Conservation (phyloP, 1,140 invertebrate species). For the Neotoxoptera formosana region DNA sequence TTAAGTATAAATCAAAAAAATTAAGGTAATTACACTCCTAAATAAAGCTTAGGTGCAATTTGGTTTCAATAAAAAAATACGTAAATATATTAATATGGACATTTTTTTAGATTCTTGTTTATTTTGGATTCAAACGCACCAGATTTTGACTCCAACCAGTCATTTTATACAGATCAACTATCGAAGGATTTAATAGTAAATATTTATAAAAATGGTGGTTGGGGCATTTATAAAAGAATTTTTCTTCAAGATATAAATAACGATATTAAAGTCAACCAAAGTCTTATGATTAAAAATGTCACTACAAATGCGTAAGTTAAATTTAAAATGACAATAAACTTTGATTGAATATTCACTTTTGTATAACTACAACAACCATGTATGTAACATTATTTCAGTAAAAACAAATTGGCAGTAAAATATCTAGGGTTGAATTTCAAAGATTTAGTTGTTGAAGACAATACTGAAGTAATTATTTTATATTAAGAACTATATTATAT, state of each 20-base stretch:
- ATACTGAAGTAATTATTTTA: neutral
- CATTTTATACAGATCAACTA: slow-evolving; percentile 72
- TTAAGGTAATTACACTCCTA: neutral
- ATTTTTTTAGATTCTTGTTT: slow-evolving; percentile 66
- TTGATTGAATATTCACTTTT: neutral
- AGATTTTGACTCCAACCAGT: slow-evolving; percentile 69
- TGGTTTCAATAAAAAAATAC: neutral
- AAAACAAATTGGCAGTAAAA: neutral
- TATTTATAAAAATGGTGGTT: slow-evolving; percentile 76
- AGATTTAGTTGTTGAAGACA: slow-evolving; percentile 17
- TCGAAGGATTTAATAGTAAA: slow-evolving; percentile 80
- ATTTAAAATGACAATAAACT: neutral
- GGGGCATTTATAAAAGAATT: slow-evolving; percentile 73
- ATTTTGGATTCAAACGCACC: slow-evolving; percentile 74
- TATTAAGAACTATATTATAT: neutral
- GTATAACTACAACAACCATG: too few species aligned
- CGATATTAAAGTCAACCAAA: neutral
- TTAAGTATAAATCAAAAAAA: neutral
- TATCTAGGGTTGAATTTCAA: slow-evolving; percentile 16
- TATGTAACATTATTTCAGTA: neutral
- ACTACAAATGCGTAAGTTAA: neutral
- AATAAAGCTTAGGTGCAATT: neutral
- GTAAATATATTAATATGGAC: neutral
- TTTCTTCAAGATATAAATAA: neutral
- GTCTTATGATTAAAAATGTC: neutral